These are phyloP conservation scores for Drosophila aff. DNA, from an alignment of 1,140 invertebrate species.

Conservation along the genomic window DNA sequence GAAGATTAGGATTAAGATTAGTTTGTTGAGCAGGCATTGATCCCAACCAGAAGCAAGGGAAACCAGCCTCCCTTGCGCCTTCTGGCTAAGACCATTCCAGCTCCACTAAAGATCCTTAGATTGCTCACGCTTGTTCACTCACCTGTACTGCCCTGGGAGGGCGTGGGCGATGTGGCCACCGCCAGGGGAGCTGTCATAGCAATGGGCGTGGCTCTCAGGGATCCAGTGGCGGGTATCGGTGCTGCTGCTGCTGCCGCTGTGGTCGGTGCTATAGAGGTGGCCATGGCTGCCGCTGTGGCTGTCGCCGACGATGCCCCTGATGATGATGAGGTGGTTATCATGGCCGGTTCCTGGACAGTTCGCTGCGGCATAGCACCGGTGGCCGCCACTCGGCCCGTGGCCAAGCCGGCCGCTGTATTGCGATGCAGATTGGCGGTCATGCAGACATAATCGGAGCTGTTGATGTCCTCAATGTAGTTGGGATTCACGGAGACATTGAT, in stretches of 20 bases:
- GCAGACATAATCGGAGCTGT: slow-evolving; percentile 90
- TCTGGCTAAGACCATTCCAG: neutral
- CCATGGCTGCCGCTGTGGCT: slow-evolving; percentile 2
- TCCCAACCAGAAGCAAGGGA: neutral
- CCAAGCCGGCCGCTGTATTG: slow-evolving; percentile 39
- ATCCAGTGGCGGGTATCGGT: slow-evolving; percentile 38
- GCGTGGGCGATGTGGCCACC: slow-evolving; percentile 80
- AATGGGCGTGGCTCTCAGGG: slow-evolving; percentile 66
- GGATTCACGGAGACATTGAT: slow-evolving; percentile 83
- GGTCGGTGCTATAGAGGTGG: slow-evolving; percentile 4
- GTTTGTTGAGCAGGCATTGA: neutral
- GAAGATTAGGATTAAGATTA: slow-evolving; percentile 15
- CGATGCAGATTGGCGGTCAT: slow-evolving; percentile 88
- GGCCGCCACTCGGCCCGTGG: slow-evolving; percentile 20
- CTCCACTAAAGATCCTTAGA: neutral
- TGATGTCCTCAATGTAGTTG: slow-evolving; percentile 87
- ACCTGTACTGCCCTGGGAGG: slow-evolving; percentile 83
- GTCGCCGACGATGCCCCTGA: slow-evolving; percentile 3
- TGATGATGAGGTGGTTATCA: neutral
- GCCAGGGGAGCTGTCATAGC: slow-evolving; percentile 64
- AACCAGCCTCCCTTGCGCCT: neutral
- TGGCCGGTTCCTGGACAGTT: slow-evolving; percentile 32
- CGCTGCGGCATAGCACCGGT: slow-evolving; percentile 32
- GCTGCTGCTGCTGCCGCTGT: slow-evolving; percentile 31
- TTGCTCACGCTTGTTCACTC: neutral